Evolutionary conservation across 2,797 vertebrate species (phyloP), one percentile per base, ranked within the genome.

Genomic region (Sebastes steindachneri): DNA sequence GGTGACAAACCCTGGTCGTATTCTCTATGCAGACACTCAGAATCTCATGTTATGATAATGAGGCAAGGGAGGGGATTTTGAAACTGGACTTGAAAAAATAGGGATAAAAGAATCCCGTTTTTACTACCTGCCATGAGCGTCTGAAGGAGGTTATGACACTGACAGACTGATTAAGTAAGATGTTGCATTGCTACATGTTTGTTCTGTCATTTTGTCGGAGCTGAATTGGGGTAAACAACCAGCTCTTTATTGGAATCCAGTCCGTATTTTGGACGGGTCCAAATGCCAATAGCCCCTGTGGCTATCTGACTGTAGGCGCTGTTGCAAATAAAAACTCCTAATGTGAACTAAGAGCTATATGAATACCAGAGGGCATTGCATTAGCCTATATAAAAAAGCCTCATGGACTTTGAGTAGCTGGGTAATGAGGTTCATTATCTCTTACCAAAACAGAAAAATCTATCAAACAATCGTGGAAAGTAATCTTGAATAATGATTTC

Each of bases 1-100:
- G 83, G 92, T 93, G 93, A 94, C 93, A 94, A 94, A 92, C 80
- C 89, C 87, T 81, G 88, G 86, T 94, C 67, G 11, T 86, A 78
- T 82, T 90, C 87, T 88, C 86, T 57, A 60, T 84, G 87, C 86
- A 88, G 86, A 86, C 73, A 26, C 86, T 86, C 75, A 66, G 88
- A 92, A 90, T 82, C 85, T 89, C 83, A 78, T 87, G 84, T 89
- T 88, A 90, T 78, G 80, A 87, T 87, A 90, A 91, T 89, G 83
- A 90, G 57, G 17, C 73, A 25, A 15, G 75, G 74, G 85, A 82
- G 72, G 73, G 73, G 66, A 86, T 74, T 83, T 58, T 73, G 53
- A 76, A 82, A 82, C 41, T 17, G 54, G 77, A 79, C 65, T 79
- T 66, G n/a, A 73, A 88, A 82, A 69, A 51, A 48, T 19, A 45